Evolutionary conservation across 1,140 invertebrate genomes (phyloP).

Genomic region (Leptinotarsa lineolata): DNA sequence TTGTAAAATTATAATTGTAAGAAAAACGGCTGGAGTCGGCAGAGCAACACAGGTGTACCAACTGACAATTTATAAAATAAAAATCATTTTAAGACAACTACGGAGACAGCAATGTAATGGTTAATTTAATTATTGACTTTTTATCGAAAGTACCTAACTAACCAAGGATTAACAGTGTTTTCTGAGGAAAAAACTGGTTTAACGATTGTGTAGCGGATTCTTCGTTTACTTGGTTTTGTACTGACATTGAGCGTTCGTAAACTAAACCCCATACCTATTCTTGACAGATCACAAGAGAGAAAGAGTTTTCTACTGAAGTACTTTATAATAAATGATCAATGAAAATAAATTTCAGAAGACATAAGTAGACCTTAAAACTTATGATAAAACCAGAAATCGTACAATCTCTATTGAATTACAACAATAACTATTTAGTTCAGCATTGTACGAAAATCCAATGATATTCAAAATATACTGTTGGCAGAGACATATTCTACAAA

Average conservation of each 20-base stretch:
- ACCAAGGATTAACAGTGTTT: background rate
- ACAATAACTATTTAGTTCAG: no score
- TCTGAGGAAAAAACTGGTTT: background rate
- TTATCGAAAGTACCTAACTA: slow-evolving; percentile 1
- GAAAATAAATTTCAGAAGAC: no score
- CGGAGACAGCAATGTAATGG: slow-evolving; percentile 25
- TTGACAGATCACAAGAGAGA: no score
- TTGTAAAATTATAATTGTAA: slow-evolving; percentile 40
- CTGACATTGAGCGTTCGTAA: background rate
- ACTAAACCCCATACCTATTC: background rate
- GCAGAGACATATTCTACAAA: no score
- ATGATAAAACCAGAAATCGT: no score
- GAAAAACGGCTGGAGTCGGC: slow-evolving; percentile 14
- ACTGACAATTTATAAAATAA: slow-evolving; percentile 19
- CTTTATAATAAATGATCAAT: no score
- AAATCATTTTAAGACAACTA: slow-evolving; percentile 29
- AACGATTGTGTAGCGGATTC: background rate
- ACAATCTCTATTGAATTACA: no score
- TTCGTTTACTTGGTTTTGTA: background rate
- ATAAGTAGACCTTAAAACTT: no score
- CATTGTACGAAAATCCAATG: no score
- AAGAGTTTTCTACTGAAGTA: no score
- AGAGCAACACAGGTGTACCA: slow-evolving; percentile 34
- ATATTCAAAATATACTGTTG: no score
- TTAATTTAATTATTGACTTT: slow-evolving; percentile 30